A percentile compares a stretch with the other conserved stretches of the same genome.
phyloP scores from a whole-genome alignment of 2,797 vertebrate species.

The Acomys russatus region DNA sequence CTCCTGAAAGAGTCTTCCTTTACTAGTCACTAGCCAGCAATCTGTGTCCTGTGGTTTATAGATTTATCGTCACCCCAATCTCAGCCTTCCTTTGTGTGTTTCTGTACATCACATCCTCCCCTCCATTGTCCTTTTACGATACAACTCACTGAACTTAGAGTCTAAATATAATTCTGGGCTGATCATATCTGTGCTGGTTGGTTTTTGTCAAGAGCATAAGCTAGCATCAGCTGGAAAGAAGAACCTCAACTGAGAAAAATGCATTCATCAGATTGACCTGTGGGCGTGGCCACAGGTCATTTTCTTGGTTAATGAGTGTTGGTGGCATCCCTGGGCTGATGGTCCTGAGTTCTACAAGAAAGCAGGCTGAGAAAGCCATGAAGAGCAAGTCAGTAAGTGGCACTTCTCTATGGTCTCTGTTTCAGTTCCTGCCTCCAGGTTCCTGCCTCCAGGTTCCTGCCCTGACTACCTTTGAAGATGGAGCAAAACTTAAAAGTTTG shows the following conservation, averaged over 20 bases:
- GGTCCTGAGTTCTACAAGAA: background rate
- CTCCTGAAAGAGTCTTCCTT: background rate
- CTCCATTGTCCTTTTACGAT: background rate
- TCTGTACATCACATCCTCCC: background rate
- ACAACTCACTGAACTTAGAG: background rate
- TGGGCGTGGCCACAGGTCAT: background rate
- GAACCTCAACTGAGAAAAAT: background rate
- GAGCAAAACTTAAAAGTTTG: background rate
- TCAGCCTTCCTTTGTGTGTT: background rate
- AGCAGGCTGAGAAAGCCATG: background rate
- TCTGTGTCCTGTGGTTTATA: background rate
- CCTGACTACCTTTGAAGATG: background rate
- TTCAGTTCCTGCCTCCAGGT: background rate
- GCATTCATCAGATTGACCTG: background rate
- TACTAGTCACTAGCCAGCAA: background rate
- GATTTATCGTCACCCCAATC: too few species aligned
- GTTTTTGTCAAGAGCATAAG: background rate
- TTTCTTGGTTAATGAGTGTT: background rate
- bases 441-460: background rate
- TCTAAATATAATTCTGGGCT: background rate
- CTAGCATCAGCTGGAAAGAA: background rate
- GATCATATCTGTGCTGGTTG: background rate
- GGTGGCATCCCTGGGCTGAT: background rate
- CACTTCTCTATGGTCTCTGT: background rate
- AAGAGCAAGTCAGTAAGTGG: background rate